Conservation (phyloP, 35 echinoderm and acorn worm genomes). For the Eucidaris tribuloides region DNA sequence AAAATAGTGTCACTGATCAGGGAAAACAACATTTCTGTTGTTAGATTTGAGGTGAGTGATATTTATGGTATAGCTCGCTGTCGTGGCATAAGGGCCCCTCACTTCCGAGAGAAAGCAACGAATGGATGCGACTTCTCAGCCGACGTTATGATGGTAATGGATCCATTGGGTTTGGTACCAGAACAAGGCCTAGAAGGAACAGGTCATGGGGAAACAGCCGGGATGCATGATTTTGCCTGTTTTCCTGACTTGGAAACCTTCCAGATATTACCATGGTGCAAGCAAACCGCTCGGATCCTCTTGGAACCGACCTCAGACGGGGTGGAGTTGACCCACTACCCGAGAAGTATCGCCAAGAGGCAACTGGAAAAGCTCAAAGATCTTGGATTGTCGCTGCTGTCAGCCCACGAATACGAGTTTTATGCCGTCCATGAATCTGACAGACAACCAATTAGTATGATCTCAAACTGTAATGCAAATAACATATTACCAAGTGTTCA, state of each 20-base stretch:
- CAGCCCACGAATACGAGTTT: constrained; percentile 61
- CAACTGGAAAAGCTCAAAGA: constrained; percentile 35
- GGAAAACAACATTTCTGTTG: constrained; percentile 36
- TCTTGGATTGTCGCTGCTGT: constrained; percentile 22
- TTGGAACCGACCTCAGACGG: background rate
- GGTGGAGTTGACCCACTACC: background rate
- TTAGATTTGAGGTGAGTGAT: constrained; percentile 66
- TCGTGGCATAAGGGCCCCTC: constrained; percentile 48
- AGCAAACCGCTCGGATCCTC: constrained; percentile 49
- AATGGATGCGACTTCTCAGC: constrained; percentile 37
- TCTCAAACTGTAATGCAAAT: constrained; percentile 1
- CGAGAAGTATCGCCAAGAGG: constrained; percentile 19
- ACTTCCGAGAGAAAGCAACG: constrained; percentile 59
- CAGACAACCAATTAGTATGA: constrained; percentile 20
- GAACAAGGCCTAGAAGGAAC: constrained; percentile 5
- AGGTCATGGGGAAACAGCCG: background rate
- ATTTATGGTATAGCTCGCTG: constrained; percentile 46
- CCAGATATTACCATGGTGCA: constrained; percentile 50
- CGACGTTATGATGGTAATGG: background rate
- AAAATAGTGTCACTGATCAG: constrained; percentile 28
- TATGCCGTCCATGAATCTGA: constrained; percentile 53
- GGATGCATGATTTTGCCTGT: constrained; percentile 37
- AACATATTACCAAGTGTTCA: background rate
- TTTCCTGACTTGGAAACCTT: constrained; percentile 58
- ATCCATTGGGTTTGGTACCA: constrained; percentile 17